A percentile compares a stretch with the other conserved stretches of the same genome.
phyloP scores from a whole-genome alignment of 2,888 invertebrate genomes.

The Drosophila bunnanda region DNA sequence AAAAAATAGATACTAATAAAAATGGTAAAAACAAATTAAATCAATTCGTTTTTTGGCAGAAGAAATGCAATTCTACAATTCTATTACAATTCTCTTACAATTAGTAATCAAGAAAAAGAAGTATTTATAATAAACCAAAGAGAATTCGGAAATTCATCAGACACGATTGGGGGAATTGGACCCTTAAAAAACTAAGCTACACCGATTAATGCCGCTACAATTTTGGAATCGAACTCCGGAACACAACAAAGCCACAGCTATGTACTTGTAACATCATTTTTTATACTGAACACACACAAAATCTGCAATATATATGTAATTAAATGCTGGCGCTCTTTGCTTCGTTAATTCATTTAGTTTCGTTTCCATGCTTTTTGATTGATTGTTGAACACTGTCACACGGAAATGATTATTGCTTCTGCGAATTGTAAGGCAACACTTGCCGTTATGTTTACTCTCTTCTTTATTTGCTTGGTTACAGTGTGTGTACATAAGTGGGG shows the following conservation, averaged over 20 bases:
- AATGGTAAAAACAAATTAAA: slow-evolving; percentile 20
- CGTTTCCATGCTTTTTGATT: slow-evolving; percentile 29
- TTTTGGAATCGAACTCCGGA: slow-evolving; percentile 20
- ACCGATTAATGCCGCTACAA: slow-evolving; percentile 43
- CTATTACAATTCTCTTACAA: slow-evolving; percentile 31
- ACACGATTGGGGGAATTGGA: slow-evolving; percentile 27
- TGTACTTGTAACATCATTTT: slow-evolving; percentile 5
- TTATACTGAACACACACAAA: slow-evolving; percentile 28
- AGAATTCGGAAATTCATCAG: slow-evolving; percentile 10
- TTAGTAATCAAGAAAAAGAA: neutral
- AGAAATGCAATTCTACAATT: slow-evolving; percentile 20
- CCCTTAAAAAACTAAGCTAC: slow-evolving; percentile 42
- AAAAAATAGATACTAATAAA: neutral
- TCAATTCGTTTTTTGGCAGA: slow-evolving; percentile 31
- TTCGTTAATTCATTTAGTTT: slow-evolving; percentile 16
- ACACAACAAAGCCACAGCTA: slow-evolving; percentile 28
- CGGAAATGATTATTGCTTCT: slow-evolving; percentile 32
- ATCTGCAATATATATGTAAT: slow-evolving; percentile 16
- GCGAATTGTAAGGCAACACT: slow-evolving; percentile 37
- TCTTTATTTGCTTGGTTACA: slow-evolving; percentile 17
- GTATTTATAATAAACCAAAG: slow-evolving; percentile 23
- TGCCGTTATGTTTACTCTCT: slow-evolving; percentile 11
- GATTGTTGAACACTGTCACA: slow-evolving; percentile 39
- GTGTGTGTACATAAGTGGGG: slow-evolving; percentile 29
- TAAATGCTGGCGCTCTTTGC: slow-evolving; percentile 11